Base-by-base conservation (phyloP, 2,797 vertebrate species). In the Pteropus rufus region DNA sequence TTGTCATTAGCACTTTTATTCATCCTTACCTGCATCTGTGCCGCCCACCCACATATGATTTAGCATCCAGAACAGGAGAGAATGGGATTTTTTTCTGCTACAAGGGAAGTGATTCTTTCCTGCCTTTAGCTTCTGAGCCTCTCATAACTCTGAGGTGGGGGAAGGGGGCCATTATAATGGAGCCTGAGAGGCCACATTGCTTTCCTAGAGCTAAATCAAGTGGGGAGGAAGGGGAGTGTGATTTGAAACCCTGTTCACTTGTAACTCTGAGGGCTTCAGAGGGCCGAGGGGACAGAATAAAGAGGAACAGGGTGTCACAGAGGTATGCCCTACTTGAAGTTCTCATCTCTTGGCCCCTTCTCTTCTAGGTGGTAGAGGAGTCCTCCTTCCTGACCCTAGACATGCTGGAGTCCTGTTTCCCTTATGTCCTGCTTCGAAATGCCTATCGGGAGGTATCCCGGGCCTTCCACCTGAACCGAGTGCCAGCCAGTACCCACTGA, bases 371-470 rank as follows among this genome's bases (percentile, higher is more conserved):
- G 7, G 99, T 99, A 97, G 99, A 99, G 21, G 99, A 99, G 89
- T 99, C 99, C 14, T 98, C 99, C 0, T 99, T 99, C 98, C 98
- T 99, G 97, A 99, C 98, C 31, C 98, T 99, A 96, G 99, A 99
- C 98, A 99, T 99, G 99, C 98, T 99, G 98, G 99, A 99, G 98
- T 98, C 98, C 96, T 99, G 99, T 97, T 99, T 99, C 96, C 99
- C 99, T 0, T 99, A 99, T 0, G 99, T 99, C 44, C 98, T 99
- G 58, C 99, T 99, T 64, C 98, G 99, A 70, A 99, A 99, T 23
- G 99, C 99, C 82, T 99, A 99, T 98, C 99, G 99, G 67, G 99
- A 99, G 80, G 99, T 99, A 69, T 99, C 99, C 98, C 98, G 98
- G 88, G 54, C 98, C 64, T 98, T 97, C 89, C 56, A 97, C 58